Evolutionary conservation across 2,113 vertebrate species (phyloP).

Genomic region (Odocoileus hemionus): DNA sequence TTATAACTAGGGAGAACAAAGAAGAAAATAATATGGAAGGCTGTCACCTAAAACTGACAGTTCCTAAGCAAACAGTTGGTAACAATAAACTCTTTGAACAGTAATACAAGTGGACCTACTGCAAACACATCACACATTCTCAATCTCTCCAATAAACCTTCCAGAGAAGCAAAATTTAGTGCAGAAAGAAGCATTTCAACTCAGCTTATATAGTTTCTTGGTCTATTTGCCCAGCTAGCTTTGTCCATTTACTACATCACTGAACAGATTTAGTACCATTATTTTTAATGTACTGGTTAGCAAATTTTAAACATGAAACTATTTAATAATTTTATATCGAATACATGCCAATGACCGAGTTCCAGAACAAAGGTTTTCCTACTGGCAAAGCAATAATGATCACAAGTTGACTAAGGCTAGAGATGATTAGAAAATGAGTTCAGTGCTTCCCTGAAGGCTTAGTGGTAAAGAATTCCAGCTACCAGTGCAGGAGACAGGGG

Average conservation of each 20-base stretch:
- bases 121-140: not conserved
- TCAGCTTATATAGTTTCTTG: not conserved
- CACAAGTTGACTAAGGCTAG: not conserved
- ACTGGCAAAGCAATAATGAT: not conserved
- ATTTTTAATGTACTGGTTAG: slow-evolving; percentile 31
- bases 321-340: not conserved
- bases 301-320: not conserved
- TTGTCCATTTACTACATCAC: not conserved
- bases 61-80: not conserved
- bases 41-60: not conserved
- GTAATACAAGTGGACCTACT: not conserved
- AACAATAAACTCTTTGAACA: not conserved
- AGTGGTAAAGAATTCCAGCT: not conserved
- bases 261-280: not conserved
- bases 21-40: not conserved
- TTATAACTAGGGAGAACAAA: not conserved
- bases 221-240: not conserved
- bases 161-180: not conserved
- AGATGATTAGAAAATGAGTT: not conserved
- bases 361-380: not conserved
- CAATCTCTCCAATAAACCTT: not conserved
- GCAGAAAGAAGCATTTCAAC: not conserved
- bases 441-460: not conserved
- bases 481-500: not conserved
- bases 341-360: not conserved